Percentiles rank a stretch among this genome's conserved stretches.
Evolutionary conservation across 2,888 invertebrate genomes (phyloP).

Genomic region (Apodemia hepburni): DNA sequence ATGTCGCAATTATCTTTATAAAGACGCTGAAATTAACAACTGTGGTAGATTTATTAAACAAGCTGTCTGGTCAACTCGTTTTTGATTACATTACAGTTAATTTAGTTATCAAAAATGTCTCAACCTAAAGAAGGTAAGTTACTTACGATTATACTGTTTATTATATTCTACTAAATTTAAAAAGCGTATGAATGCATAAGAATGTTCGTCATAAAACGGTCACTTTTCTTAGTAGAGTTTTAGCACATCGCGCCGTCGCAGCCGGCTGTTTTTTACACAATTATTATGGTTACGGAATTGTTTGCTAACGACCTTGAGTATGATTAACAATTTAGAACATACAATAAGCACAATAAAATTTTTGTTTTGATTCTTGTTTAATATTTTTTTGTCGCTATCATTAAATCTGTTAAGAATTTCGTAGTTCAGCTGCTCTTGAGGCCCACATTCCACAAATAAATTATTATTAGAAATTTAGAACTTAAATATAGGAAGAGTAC

Average conservation of each 20-base stretch:
- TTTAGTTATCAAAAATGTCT: slow-evolving; percentile 50
- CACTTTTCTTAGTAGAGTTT: slow-evolving; percentile 9
- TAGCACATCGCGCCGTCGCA: not conserved
- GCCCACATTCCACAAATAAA: too few relatives aligned
- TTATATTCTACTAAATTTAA: slow-evolving; percentile 33
- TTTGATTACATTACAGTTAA: slow-evolving; percentile 30
- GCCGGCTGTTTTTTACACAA: slow-evolving; percentile 2
- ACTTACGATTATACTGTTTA: slow-evolving; percentile 29
- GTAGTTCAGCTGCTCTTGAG: too few relatives aligned
- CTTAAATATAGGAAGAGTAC: too few relatives aligned
- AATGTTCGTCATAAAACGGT: not conserved
- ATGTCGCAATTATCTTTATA: slow-evolving; percentile 60
- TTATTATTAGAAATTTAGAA: not conserved
- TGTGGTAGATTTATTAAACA: slow-evolving; percentile 49
- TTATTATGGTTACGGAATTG: slow-evolving; percentile 17
- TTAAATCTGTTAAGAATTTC: not conserved
- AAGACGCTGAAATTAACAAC: slow-evolving; percentile 45
- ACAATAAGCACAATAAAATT: not conserved
- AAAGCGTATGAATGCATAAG: slow-evolving; percentile 4
- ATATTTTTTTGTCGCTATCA: not conserved
- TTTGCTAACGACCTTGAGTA: slow-evolving; percentile 25
- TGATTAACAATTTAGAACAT: not conserved
- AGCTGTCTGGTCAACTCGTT: slow-evolving; percentile 41
- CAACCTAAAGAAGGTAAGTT: slow-evolving; percentile 66
- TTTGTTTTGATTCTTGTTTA: not conserved